phyloP scores from a whole-genome alignment of 2,888 invertebrate genomes.

The Diachrysia chrysitis region DNA sequence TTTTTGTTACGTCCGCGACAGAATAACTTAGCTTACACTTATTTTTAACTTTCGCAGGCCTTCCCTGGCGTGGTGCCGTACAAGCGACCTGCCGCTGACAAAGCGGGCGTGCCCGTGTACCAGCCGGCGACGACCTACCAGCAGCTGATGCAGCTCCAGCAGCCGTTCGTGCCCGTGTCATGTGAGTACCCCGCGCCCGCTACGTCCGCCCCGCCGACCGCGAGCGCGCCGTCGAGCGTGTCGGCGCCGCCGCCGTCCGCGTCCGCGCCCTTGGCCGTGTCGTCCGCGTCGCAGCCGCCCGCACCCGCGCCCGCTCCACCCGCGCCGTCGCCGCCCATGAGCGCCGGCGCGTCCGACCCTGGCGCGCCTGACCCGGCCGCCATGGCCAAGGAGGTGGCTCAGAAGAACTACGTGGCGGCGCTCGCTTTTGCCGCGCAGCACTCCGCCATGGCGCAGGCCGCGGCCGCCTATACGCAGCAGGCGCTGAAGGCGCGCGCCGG shows the following conservation, averaged over 20 bases:
- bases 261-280: constrained; percentile 81
- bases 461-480: constrained; percentile 83
- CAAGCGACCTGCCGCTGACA: constrained; percentile 98
- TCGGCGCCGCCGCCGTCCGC: constrained; percentile 68
- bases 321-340: constrained; percentile 68
- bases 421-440: constrained; percentile 86
- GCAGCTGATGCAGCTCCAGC: constrained; percentile 98
- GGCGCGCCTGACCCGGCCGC: constrained; percentile 74
- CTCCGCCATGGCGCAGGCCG: constrained; percentile 84
- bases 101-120: constrained; percentile 98
- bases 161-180: constrained; percentile 99
- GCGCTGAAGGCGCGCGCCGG: constrained; percentile 93
- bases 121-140: constrained; percentile 98
- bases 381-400: constrained; percentile 94
- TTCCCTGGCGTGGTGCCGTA: constrained; percentile 98
- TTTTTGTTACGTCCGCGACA: constrained; percentile 5
- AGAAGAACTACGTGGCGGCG: constrained; percentile 94
- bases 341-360: constrained; percentile 76
- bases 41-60: constrained; percentile 89
- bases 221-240: constrained; percentile 86
- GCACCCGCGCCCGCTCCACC: constrained; percentile 73
- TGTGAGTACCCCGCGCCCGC: constrained; percentile 97
- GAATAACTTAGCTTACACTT: constrained; percentile 24
- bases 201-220: constrained; percentile 90
- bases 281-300: constrained; percentile 81